A percentile compares a stretch with the other conserved stretches of the same genome.
Evolutionary conservation across 2,888 invertebrate genomes (phyloP).

Genomic region (Cheilosia vernalis): DNA sequence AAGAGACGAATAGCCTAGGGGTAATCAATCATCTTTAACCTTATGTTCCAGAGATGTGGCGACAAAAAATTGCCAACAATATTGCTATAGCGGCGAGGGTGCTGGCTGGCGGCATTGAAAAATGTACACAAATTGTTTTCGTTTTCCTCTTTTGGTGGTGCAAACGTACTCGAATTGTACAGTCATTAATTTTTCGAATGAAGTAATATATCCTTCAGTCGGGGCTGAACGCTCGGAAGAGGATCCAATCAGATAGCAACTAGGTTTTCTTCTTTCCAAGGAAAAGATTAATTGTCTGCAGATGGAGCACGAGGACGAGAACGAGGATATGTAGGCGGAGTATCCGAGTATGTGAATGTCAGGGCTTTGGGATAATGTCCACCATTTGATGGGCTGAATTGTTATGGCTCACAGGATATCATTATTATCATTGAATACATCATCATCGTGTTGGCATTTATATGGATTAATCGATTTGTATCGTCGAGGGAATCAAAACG

Average conservation of each 20-base stretch:
- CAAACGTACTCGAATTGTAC: constrained; percentile 1
- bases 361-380: constrained; percentile 4
- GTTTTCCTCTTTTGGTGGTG: neutral
- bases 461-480: constrained; percentile 63
- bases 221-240: neutral
- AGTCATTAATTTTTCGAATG: constrained; percentile 61
- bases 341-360: constrained; percentile 27
- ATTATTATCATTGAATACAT: constrained; percentile 34
- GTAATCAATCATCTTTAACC: constrained; percentile 63
- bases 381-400: constrained; percentile 22
- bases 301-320: constrained; percentile 8
- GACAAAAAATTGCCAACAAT: constrained; percentile 34
- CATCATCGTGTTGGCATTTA: constrained; percentile 35
- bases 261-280: constrained; percentile 7
- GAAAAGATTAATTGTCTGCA: constrained; percentile 58
- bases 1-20: constrained; percentile 42
- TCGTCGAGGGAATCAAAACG: constrained; percentile 61
- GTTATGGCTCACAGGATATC: constrained; percentile 30
- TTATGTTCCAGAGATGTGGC: constrained; percentile 39
- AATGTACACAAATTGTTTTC: neutral
- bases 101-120: neutral
- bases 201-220: constrained; percentile 57
- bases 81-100: neutral
- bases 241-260: constrained; percentile 51
- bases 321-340: constrained; percentile 9